Evolutionary conservation across 2,888 invertebrate genomes (phyloP), one percentile per base, ranked within the genome.

Genomic region (Macrosoma leucophasiata): DNA sequence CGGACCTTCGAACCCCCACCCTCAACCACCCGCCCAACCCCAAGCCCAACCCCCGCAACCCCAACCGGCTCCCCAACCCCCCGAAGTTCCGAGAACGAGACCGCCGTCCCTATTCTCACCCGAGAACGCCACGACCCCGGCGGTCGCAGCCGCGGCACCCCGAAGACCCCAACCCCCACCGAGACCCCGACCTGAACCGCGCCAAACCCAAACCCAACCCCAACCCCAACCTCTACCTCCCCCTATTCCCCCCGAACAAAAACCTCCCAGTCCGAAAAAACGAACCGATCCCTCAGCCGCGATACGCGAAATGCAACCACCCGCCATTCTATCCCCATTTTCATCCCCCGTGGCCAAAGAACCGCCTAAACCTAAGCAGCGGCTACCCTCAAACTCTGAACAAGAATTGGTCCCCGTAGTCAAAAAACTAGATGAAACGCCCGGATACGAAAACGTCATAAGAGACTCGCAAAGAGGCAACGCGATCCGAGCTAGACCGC

Each of bases 91-190:
- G 1, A 55, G 76, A 20, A 84, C 86, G 11, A 73, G 87, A 27
- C 85, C 87, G 2, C 87, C 87, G 0, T 90, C 90, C 8, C 58
- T 90, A 17, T 90, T 90, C 61, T 90, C 90, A 2, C 90, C 90
- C 0, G 90, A 90, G 41, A 89, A 88, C 39, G 76, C 65, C 0
- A 78, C 77, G 1, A 79, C 86, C 0, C 86, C 88, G 4, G 62
- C 71, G 2, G 75, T 67, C 3, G 76, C 78, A 1, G 84, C 86
- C n/a, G 64, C 68, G 1, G 49, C 67, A 1, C 62, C 68, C 0
- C 69, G 68, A 1, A 48, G 52, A 44, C 56, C 61, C 46, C 62
- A 61, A 23, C 73, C 60, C n/a, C 72, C 29, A 12, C 74, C 67
- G 0, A 50, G 57, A 13, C 72, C 42, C 29, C 62, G 32, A 25